Evolutionary conservation across 2,888 invertebrate genomes (phyloP).

Genomic region (Platypus cylindrus): DNA sequence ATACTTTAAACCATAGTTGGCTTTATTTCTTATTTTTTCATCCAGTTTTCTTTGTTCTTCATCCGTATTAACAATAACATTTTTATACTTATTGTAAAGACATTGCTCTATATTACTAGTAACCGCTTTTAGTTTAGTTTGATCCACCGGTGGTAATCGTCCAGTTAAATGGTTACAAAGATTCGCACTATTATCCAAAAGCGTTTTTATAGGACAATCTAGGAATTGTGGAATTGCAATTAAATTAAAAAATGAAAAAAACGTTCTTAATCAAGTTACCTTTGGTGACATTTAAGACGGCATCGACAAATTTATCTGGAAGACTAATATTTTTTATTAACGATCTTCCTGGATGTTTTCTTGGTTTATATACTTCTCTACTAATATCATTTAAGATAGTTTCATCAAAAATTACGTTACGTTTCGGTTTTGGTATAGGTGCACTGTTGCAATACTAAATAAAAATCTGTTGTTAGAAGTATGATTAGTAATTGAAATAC

Average conservation of each 20-base stretch:
- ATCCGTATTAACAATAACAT: conserved; percentile 32
- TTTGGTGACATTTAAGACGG: conserved; percentile 41
- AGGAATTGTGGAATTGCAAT: conserved; percentile 6
- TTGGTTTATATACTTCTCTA: conserved; percentile 45
- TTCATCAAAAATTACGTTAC: conserved; percentile 40
- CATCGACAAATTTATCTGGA: conserved; percentile 47
- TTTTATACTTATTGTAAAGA: conserved; percentile 20
- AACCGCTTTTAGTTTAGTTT: conserved; percentile 37
- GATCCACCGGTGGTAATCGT: conserved; percentile 54
- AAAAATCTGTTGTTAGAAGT: too few species aligned
- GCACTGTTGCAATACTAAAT: too few species aligned
- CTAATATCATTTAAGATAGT: conserved; percentile 39
- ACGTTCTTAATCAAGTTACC: conserved; percentile 28
- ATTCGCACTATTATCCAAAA: conserved; percentile 41
- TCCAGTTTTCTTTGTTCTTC: conserved; percentile 36
- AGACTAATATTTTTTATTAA: conserved; percentile 40
- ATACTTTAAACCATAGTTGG: conserved; percentile 40
- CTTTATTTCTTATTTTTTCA: conserved; percentile 40
- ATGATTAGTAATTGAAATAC: too few species aligned
- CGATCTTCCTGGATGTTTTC: conserved; percentile 60
- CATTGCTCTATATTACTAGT: conserved; percentile 33
- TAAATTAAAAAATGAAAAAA: background rate
- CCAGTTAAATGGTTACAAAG: conserved; percentile 48
- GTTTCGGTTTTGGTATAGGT: too few species aligned
- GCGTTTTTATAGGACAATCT: conserved; percentile 45